Base-by-base conservation (phyloP, 1,140 invertebrate genomes). In the Drosophila arawakana region DNA sequence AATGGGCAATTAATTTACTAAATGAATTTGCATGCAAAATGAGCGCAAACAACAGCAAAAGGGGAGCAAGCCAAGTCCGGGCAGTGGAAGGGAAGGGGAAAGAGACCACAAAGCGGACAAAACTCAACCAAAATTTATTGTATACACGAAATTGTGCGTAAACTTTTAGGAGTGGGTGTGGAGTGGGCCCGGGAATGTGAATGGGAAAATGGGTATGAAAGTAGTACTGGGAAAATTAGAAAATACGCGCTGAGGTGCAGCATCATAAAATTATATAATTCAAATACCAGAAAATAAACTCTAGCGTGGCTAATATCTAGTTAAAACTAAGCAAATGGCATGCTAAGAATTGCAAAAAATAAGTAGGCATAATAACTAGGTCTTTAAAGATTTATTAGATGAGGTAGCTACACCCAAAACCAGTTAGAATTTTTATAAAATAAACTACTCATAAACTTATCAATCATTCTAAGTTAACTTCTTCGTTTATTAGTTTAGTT, bases 11-110 rank as follows among this genome's bases (percentile, higher is more conserved):
- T 89, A 89, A 89, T 89, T 89, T 84, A 78, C 84, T 89, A 89
- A 89, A 84, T 89, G 84, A 89, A 89, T 89, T 89, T 89, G 84
- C 85, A 89, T 89, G 80, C 84, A 47, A 89, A 89, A 89, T 85
- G 78, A 81, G 73, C 75, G 67, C 70, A 80, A 80, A 84, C 76
- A 83, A 76, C 49, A 70, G 39, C 39, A 21, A 35, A 50, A 49
- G 39, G 8, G 54, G 43, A n/a, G 11, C 13, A 30, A 30, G 25
- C 4, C 25, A 5, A 30, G 18, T 21, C 25, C 0, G 25, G 4
- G 25, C 25, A 21, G 18, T 1, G 9, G 25, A 3, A 13, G 39
- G 15, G 37, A 18, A 13, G 8, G 5, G 57, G 25, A 11, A 43
- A n/a, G 41, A 61, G 11, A 6, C n/a, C n/a, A 13, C 41, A 43